phyloP scores from a whole-genome alignment of 2,113 vertebrate genomes.

The Addax nasomaculatus region DNA sequence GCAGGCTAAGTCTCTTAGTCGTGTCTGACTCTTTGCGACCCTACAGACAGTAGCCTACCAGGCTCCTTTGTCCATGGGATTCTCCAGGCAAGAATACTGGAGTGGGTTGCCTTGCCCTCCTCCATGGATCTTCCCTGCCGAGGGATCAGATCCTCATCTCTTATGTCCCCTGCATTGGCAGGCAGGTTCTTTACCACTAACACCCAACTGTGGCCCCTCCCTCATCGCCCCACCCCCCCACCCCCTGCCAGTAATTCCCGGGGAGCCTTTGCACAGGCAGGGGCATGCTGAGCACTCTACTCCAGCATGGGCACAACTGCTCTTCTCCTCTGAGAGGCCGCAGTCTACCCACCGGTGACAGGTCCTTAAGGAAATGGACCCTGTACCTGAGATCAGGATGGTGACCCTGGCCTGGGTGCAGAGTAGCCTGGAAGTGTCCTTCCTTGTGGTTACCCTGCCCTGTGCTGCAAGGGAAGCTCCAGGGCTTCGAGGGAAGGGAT shows the following conservation, averaged over 20 bases:
- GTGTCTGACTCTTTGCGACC: not conserved
- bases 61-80: not conserved
- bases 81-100: not conserved
- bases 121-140: not conserved
- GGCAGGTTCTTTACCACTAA: not conserved
- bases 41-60: not conserved
- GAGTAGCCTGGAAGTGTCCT: not conserved
- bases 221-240: rapidly evolving
- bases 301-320: not conserved
- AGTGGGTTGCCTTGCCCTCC: not conserved
- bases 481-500: not conserved
- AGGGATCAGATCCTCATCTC: not conserved
- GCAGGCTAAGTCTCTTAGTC: not conserved
- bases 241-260: not conserved
- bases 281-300: not conserved
- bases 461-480: not conserved
- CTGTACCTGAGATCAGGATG: rapidly evolving
- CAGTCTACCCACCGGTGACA: not conserved
- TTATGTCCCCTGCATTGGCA: not conserved
- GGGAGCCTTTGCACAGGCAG: not conserved
- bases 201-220: not conserved
- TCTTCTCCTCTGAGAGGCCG: rapidly evolving
- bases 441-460: not conserved
- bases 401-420: too few species aligned
- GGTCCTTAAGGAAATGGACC: not conserved